These are phyloP conservation scores for Drosophila virilis DNA, from an alignment of 1,140 invertebrate species.

Conservation along the genomic window DNA sequence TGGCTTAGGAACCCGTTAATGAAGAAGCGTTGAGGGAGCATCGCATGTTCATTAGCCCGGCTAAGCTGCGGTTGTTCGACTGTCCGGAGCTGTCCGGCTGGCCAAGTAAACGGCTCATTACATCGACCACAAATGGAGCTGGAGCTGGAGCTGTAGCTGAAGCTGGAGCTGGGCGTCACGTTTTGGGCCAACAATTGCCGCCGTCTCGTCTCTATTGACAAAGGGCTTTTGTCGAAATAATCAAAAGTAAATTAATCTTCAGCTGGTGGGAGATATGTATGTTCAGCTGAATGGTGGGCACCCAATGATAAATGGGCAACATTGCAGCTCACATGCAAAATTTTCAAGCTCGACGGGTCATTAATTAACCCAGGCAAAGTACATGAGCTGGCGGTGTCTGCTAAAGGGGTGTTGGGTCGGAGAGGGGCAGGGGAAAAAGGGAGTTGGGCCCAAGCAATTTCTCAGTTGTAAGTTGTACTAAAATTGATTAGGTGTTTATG, in stretches of 20 bases:
- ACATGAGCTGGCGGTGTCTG: neutral
- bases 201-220: conserved; percentile 40
- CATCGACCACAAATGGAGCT: conserved; percentile 57
- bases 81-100: neutral
- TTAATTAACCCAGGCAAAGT: conserved; percentile 62
- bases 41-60: conserved; percentile 53
- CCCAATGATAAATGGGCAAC: conserved; percentile 66
- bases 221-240: conserved; percentile 55
- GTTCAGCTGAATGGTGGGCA: conserved; percentile 6
- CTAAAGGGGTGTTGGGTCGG: too few species aligned
- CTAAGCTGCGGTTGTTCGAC: neutral
- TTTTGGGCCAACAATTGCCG: conserved; percentile 47
- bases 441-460: conserved; percentile 14
- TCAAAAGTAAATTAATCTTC: conserved; percentile 67
- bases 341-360: conserved; percentile 59
- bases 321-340: conserved; percentile 54
- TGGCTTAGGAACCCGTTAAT: conserved; percentile 28
- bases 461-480: conserved; percentile 35
- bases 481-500: conserved; percentile 74
- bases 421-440: neutral
- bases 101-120: conserved; percentile 69
- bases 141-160: conserved; percentile 49
- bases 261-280: conserved; percentile 8
- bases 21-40: conserved; percentile 37
- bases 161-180: conserved; percentile 47